Evolutionary conservation across 53 echinoderm and acorn worm genomes (phyloP), one percentile per base, ranked within the genome.

Genomic region (Paracentrotus lividus): DNA sequence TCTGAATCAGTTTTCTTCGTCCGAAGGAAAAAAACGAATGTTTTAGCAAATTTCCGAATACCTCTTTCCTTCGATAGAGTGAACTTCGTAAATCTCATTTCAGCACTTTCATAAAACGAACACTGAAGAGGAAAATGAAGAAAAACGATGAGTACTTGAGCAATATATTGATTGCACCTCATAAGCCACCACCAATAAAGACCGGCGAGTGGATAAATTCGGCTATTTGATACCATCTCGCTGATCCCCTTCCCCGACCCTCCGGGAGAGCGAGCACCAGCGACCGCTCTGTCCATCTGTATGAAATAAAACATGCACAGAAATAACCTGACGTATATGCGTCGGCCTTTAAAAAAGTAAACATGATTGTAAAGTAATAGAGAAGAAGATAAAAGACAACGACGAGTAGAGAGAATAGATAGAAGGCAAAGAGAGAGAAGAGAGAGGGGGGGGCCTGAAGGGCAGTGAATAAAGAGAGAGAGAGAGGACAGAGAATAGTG

Each of bases 151-250:
- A 72, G 72, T 21, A 72, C 72, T 72, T 20, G 40, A 72, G 72
- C 72, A 40, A 72, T 40, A 9, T 64, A 72, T 72, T 72, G 72
- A 72, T 72, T 40, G 40, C 8, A 0, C 40, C 33, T 8, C 40
- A 36, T 36, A 72, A 40, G 5, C 85, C 85, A 7, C n/a, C 15
- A 52, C 10, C 49, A 47, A 32, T 84, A 49, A 26, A 49, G 27
- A 85, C 4, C 20, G 20, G 49, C 14, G 85, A 31, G 51, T n/a
- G 31, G 85, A 13, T 13, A 85, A 51, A 85, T 85, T 49, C 15
- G 85, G 85, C 51, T 32, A 85, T 49, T 52, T 52, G 85, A 85
- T 52, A 85, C 85, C 31, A 52, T 85, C 85, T 31, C 52, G 85
- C 14, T 32, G 85, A 85, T 85, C 85, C 85, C 26, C 47, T 85